phyloP scores from a whole-genome alignment of 2,797 vertebrate genomes.

The Centroberyx gerrardi region DNA sequence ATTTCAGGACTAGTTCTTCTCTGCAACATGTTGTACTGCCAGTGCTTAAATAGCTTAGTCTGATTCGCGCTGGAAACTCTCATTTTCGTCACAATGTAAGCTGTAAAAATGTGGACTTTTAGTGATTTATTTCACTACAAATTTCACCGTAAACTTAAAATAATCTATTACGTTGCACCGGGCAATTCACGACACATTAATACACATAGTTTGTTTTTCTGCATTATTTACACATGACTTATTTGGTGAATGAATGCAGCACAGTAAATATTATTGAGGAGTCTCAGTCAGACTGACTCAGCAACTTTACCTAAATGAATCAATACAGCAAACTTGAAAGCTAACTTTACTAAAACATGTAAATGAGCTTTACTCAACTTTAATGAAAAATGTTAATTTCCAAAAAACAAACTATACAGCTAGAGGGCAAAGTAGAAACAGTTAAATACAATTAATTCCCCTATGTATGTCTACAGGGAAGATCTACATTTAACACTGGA shows the following conservation, averaged over 20 bases:
- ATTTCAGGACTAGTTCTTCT: slow-evolving; percentile 52
- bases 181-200: slow-evolving; percentile 7
- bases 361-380: slow-evolving; percentile 65
- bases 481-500: background rate
- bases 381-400: slow-evolving; percentile 70
- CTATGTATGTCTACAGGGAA: slow-evolving; percentile 25
- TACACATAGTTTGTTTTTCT: slow-evolving; percentile 24
- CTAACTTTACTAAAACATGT: slow-evolving; percentile 65
- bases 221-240: slow-evolving; percentile 40
- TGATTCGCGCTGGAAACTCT: background rate
- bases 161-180: background rate
- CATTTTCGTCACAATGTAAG: background rate
- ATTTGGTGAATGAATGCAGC: background rate
- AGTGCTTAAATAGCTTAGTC: background rate
- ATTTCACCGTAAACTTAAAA: background rate
- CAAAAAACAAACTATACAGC: slow-evolving; percentile 59
- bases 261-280: slow-evolving; percentile 55
- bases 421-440: slow-evolving; percentile 58
- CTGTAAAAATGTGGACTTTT: too few species aligned
- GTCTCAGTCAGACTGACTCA: slow-evolving; percentile 53
- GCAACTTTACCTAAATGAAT: slow-evolving; percentile 44
- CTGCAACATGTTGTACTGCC: background rate
- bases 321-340: slow-evolving; percentile 60
- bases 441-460: slow-evolving; percentile 46
- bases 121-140: too few species aligned